Percentiles rank a stretch among this genome's conserved stretches.
Evolutionary conservation across 1,140 invertebrate genomes (phyloP).

Genomic region (Pteromalus puparum): DNA sequence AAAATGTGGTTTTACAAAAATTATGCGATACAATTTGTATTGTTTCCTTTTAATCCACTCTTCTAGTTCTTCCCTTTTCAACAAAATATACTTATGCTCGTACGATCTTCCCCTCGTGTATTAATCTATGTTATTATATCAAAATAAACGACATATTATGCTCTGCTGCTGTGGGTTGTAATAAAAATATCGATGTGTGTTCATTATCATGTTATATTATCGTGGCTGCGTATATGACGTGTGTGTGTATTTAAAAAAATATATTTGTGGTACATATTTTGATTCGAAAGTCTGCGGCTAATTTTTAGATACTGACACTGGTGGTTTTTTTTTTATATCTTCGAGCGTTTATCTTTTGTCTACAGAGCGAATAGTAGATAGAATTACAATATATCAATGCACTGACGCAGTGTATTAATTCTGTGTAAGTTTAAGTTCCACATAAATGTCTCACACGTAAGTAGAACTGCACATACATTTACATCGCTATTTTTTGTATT

Average conservation of each 20-base stretch:
- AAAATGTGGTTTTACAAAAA: slow-evolving; percentile 37
- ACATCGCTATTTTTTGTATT: neutral
- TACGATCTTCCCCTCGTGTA: neutral
- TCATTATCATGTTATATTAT: too few species aligned
- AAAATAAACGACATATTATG: neutral
- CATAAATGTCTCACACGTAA: slow-evolving; percentile 28
- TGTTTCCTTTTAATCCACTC: neutral
- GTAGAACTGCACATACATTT: slow-evolving; percentile 1
- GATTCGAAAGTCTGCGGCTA: neutral
- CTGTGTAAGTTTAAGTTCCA: slow-evolving; percentile 14
- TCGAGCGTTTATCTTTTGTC: too few species aligned
- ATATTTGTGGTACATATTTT: neutral
- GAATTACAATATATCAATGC: neutral
- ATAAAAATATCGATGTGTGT: neutral
- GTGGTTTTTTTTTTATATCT: too few species aligned
- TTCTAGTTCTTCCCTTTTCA: neutral
- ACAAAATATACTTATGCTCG: neutral
- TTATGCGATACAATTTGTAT: slow-evolving; percentile 25
- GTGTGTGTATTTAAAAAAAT: neutral
- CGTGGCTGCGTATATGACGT: neutral
- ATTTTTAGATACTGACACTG: neutral
- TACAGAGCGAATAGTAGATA: neutral
- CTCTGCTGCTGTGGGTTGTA: neutral
- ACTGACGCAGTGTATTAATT: too few species aligned
- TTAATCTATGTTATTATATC: neutral